These are phyloP conservation scores for Tragelaphus eurycerus DNA, from an alignment of 2,797 vertebrate species.

Conservation along the genomic window DNA sequence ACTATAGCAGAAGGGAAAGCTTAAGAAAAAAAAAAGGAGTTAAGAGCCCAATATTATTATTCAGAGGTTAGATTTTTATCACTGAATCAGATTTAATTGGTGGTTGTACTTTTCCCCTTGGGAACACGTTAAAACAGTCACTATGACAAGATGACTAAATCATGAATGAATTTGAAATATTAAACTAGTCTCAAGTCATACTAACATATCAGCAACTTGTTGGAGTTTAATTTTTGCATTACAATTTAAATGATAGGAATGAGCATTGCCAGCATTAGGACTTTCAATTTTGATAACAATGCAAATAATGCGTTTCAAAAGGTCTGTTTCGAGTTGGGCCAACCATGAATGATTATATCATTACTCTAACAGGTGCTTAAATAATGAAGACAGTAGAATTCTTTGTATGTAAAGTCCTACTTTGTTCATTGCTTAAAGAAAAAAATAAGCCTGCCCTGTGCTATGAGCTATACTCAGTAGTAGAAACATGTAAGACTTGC, in stretches of 20 bases:
- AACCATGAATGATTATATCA: background rate
- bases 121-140: slow-evolving; percentile 65
- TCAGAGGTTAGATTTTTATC: slow-evolving; percentile 30
- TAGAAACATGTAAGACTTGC: background rate
- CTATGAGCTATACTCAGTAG: background rate
- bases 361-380: background rate
- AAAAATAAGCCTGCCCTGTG: background rate
- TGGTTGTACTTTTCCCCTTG: slow-evolving; percentile 62
- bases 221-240: slow-evolving; percentile 53
- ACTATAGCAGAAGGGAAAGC: background rate
- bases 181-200: slow-evolving; percentile 49
- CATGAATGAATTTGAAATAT: slow-evolving; percentile 71
- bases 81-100: slow-evolving; percentile 56
- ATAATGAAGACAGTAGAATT: background rate
- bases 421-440: background rate
- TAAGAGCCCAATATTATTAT: background rate
- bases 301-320: background rate
- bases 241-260: slow-evolving; percentile 33
- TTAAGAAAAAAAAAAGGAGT: background rate
- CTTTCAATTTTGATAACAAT: background rate
- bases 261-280: background rate
- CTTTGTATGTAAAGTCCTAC: slow-evolving; percentile 1
- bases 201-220: slow-evolving; percentile 62
- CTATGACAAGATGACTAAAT: slow-evolving; percentile 58
- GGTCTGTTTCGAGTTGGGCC: background rate